phyloP scores from a whole-genome alignment of 2,888 invertebrate species.

The Drosophila putrida region DNA sequence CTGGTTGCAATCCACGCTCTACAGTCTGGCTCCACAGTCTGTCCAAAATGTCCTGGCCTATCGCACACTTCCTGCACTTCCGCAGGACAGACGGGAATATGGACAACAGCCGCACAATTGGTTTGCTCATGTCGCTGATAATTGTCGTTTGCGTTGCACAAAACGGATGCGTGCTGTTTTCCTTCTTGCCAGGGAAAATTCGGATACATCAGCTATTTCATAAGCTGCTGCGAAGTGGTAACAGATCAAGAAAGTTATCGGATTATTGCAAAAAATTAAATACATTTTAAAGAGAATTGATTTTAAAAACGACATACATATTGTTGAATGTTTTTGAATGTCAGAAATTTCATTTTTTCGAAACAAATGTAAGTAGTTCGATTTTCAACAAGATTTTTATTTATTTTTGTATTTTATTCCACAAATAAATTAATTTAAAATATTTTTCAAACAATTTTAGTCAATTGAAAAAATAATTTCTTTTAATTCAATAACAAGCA shows the following conservation, averaged over 20 bases:
- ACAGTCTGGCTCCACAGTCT: neutral
- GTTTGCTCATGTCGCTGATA: constrained; percentile 80
- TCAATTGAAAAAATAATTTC: no score
- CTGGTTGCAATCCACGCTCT: neutral
- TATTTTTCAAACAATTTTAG: no score
- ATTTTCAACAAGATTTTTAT: no score
- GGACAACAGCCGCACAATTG: constrained; percentile 61
- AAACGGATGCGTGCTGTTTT: constrained; percentile 62
- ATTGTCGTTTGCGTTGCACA: constrained; percentile 76
- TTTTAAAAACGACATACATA: no score
- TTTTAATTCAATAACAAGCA: no score
- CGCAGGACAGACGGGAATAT: constrained; percentile 17
- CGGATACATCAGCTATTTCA: constrained; percentile 20
- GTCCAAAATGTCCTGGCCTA: constrained; percentile 44
- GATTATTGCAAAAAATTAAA: no score
- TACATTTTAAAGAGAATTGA: no score
- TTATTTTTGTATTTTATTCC: no score
- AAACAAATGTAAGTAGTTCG: no score
- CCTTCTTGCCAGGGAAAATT: neutral
- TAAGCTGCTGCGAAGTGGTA: neutral
- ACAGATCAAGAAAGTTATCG: neutral
- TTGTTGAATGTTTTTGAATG: no score
- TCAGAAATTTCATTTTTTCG: no score
- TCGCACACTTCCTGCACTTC: constrained; percentile 61
- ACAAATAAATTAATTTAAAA: no score